phyloP scores from a whole-genome alignment of 2,113 vertebrate species.

The Lagopus muta region DNA sequence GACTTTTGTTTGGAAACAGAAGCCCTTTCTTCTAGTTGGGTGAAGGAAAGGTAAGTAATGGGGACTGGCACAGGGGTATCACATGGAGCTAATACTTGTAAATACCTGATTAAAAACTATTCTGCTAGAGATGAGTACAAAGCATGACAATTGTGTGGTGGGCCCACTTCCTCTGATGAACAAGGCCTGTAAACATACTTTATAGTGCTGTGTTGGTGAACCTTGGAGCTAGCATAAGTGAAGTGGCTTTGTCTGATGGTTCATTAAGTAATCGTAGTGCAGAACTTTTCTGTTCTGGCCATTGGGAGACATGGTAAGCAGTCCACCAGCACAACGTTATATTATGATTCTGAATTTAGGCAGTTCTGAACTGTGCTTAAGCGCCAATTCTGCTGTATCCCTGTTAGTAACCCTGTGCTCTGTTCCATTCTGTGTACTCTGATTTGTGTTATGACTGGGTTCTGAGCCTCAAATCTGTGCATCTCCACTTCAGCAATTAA shows the following conservation, averaged over 20 bases:
- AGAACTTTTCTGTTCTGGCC: background rate
- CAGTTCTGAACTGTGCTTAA: background rate
- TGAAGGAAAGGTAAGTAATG: background rate
- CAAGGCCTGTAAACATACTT: background rate
- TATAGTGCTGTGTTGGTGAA: background rate
- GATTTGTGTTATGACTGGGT: background rate
- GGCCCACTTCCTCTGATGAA: background rate
- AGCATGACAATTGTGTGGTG: background rate
- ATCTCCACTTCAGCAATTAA: background rate
- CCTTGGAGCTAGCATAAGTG: background rate
- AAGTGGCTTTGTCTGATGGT: background rate
- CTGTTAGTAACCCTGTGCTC: background rate
- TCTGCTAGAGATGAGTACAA: background rate
- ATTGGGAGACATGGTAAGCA: background rate
- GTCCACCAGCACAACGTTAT: background rate
- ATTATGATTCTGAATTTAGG: background rate
- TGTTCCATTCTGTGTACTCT: background rate
- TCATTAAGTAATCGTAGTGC: background rate
- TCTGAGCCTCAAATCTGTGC: background rate
- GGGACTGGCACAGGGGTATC: background rate
- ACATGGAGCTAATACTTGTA: background rate
- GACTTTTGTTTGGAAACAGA: conserved; percentile 50
- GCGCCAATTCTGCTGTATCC: background rate
- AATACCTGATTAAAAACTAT: background rate
- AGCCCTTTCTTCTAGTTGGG: conserved; percentile 19